These are phyloP conservation scores for Rana temporaria DNA, from an alignment of 2,113 vertebrate genomes.

Conservation along the genomic window DNA sequence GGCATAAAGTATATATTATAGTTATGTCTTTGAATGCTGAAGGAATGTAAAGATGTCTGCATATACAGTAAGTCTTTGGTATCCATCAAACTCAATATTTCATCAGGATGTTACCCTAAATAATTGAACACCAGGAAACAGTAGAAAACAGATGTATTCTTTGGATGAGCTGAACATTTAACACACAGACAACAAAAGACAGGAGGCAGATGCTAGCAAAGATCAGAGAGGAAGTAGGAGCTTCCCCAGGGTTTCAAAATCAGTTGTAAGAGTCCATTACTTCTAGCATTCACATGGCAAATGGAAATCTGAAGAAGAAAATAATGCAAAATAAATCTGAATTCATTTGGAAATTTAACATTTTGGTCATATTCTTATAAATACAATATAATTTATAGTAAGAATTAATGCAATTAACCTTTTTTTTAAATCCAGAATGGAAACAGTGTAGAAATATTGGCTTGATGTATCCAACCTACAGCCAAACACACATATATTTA, in stretches of 20 bases:
- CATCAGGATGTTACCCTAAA: constrained; percentile 17
- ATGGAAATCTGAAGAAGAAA: too few species aligned
- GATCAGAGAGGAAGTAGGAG: constrained; percentile 45
- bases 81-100: constrained; percentile 3
- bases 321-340: too few species aligned
- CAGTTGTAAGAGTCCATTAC: constrained; percentile 4
- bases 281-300: background rate
- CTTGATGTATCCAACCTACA: too few species aligned
- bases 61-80: background rate
- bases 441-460: too few species aligned
- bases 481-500: too few species aligned
- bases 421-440: too few species aligned
- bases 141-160: constrained; percentile 21
- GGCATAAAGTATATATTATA: too few species aligned
- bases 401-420: too few species aligned
- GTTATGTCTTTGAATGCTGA: background rate
- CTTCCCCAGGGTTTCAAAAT: constrained; percentile 21
- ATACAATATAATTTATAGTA: too few species aligned
- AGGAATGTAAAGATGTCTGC: background rate
- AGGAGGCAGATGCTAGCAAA: constrained; percentile 27
- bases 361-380: too few species aligned
- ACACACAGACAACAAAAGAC: constrained; percentile 10
- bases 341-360: too few species aligned
- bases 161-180: constrained; percentile 4
- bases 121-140: constrained; percentile 22